Conservation (phyloP, 2,888 invertebrate genomes). For the Drosophila neotestacea region DNA sequence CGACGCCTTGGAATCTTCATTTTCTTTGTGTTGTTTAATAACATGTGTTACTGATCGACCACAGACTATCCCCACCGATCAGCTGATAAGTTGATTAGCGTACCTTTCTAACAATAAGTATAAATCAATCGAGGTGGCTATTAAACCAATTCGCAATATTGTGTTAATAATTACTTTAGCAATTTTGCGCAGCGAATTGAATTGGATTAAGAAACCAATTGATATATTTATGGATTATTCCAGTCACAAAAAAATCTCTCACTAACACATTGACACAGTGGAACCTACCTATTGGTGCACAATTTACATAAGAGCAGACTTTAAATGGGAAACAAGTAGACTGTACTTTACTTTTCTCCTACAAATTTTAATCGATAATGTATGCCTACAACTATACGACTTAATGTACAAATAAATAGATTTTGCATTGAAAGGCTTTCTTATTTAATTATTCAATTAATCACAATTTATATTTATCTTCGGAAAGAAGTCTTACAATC, state of each 20-base stretch:
- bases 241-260: not conserved
- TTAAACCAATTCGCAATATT: conserved; percentile 48
- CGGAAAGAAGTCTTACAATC: no score
- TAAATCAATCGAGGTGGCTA: conserved; percentile 29
- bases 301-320: no score
- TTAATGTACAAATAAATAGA: no score
- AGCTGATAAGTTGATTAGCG: conserved; percentile 45
- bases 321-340: no score
- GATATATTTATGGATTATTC: conserved; percentile 4
- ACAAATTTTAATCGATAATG: no score
- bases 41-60: conserved; percentile 23
- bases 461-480: no score
- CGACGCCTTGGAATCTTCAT: not conserved
- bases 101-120: conserved; percentile 1
- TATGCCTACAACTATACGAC: no score
- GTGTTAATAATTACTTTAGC: conserved; percentile 29
- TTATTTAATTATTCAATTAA: no score
- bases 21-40: conserved; percentile 6
- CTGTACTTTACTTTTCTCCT: no score
- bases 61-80: not conserved
- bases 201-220: conserved; percentile 30
- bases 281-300: no score
- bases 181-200: conserved; percentile 20
- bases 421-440: no score
- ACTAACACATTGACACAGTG: not conserved